These are phyloP conservation scores for Colossoma macropomum DNA, from an alignment of 2,113 vertebrate genomes.

Conservation along the genomic window DNA sequence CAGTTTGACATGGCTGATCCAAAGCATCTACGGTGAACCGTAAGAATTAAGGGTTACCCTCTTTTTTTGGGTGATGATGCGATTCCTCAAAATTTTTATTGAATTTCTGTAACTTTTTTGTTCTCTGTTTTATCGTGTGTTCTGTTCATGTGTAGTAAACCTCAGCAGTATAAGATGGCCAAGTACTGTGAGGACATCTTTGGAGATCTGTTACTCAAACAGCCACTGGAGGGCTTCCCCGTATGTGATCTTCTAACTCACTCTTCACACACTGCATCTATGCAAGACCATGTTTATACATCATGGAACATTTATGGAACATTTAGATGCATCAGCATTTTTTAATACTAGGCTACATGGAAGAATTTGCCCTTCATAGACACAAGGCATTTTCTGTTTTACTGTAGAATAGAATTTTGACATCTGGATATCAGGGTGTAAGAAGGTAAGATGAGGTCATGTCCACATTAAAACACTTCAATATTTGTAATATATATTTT, in stretches of 20 bases:
- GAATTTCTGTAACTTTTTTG: neutral
- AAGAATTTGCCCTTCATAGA: neutral
- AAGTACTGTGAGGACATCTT: conserved; percentile 98
- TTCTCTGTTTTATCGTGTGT: conserved; percentile 26
- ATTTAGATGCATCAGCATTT: neutral
- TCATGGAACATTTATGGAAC: neutral
- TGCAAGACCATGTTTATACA: conserved; percentile 13
- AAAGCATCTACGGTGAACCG: no score
- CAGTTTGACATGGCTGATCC: no score
- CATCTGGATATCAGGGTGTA: neutral
- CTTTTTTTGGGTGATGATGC: no score
- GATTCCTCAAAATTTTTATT: no score
- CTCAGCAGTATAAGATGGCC: conserved; percentile 99
- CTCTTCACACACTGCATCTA: neutral
- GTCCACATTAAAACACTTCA: neutral
- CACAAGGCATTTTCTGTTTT: neutral
- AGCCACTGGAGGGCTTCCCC: conserved; percentile 87
- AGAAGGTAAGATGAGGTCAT: no score
- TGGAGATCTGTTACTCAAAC: conserved; percentile 94
- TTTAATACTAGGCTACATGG: neutral
- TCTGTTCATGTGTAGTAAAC: conserved; percentile 85
- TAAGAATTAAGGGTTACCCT: no score
- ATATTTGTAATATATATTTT: neutral
- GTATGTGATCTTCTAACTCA: conserved; percentile 75
- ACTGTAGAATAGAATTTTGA: neutral